These are phyloP conservation scores for Ornithoptera alexandrae DNA, from an alignment of 2,888 invertebrate species.

Conservation along the genomic window DNA sequence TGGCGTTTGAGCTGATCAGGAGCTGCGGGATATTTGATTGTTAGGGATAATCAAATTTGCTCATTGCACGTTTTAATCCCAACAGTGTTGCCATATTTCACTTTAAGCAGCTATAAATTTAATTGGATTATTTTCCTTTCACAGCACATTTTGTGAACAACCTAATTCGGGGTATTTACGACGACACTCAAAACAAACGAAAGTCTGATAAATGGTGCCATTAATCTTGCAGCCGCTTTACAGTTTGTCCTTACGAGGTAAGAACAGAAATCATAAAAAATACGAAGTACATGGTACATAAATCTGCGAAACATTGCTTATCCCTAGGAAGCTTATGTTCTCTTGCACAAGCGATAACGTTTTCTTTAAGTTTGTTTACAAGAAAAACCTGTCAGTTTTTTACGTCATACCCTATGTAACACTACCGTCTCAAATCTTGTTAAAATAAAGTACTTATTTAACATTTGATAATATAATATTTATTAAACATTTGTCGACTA, in stretches of 20 bases:
- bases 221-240: constrained; percentile 61
- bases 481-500: too few species aligned
- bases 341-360: not conserved
- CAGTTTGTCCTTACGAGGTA: constrained; percentile 46
- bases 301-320: not conserved
- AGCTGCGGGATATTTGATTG: constrained; percentile 4
- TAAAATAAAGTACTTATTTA: too few species aligned
- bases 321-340: constrained; percentile 1
- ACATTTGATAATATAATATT: too few species aligned
- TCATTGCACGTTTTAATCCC: constrained; percentile 30
- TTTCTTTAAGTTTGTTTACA: not conserved
- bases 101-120: constrained; percentile 50
- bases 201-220: constrained; percentile 72
- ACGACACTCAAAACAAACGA: constrained; percentile 72
- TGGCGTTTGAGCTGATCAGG: not conserved
- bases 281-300: constrained; percentile 13
- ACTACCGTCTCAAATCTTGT: too few species aligned
- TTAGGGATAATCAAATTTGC: constrained; percentile 28
- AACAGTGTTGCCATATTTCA: constrained; percentile 31
- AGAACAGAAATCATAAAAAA: constrained; percentile 34
- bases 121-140: constrained; percentile 65
- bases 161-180: constrained; percentile 68
- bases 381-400: not conserved
- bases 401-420: too few species aligned
- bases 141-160: constrained; percentile 60